Percentiles rank a stretch among this genome's conserved stretches.
These are phyloP conservation scores for Dicrostonyx torquatus DNA, from an alignment of 2,797 vertebrate species.

Conservation along the genomic window DNA sequence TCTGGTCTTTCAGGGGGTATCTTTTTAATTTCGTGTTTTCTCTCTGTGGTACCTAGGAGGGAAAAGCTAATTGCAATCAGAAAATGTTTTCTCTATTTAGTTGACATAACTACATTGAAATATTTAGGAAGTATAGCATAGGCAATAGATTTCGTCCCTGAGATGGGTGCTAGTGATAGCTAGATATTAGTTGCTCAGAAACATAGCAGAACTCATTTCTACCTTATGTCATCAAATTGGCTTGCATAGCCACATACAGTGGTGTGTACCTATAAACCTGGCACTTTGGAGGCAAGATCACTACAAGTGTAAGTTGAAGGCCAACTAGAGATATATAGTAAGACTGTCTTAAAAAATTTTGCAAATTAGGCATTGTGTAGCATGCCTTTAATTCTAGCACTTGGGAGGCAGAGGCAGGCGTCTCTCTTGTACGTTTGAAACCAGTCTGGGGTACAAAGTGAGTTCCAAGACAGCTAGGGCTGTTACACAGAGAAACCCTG, in stretches of 20 bases:
- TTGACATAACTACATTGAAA: not conserved
- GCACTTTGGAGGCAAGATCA: not conserved
- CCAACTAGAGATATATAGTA: not conserved
- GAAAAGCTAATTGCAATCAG: slow-evolving; percentile 63
- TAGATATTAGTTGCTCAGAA: slow-evolving; percentile 42
- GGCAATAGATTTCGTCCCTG: not conserved
- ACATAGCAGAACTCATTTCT: slow-evolving; percentile 49
- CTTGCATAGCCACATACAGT: not conserved
- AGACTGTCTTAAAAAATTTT: not conserved
- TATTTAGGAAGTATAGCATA: slow-evolving; percentile 58
- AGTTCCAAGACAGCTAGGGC: not conserved
- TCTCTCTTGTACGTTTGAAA: not conserved
- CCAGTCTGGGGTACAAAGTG: not conserved
- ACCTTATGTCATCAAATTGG: not conserved
- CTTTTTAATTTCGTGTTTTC: slow-evolving; percentile 94
- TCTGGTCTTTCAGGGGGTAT: slow-evolving; percentile 97
- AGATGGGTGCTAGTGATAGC: not conserved
- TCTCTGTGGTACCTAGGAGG: slow-evolving; percentile 87
- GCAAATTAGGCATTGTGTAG: not conserved
- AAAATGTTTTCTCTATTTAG: slow-evolving; percentile 41
- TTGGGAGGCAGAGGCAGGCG: too few relatives aligned
- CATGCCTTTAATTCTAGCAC: not conserved
- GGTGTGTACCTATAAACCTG: not conserved
- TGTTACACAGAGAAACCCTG: not conserved
- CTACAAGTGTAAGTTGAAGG: not conserved